Evolutionary conservation across 2,113 vertebrate species (phyloP), one percentile per base, ranked within the genome.

Genomic region (Megaceryle maxima): DNA sequence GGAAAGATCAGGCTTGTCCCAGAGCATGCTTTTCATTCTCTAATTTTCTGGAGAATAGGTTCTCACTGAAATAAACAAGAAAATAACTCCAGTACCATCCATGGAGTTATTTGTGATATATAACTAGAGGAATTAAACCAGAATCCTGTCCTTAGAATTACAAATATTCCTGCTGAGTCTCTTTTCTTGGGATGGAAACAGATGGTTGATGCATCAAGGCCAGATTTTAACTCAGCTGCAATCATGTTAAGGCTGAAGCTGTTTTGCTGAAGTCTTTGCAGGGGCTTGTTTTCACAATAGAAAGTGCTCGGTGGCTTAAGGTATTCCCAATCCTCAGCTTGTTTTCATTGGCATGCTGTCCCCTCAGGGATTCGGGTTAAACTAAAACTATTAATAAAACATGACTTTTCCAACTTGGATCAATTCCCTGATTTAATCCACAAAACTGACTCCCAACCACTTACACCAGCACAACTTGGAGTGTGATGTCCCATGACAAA

Each of bases 201-300:
- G 93, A 97, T 92, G 83, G 86, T 75, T 87, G 64, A 84, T 87
- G 72, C 57, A 94, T n/a, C 88, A 90, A 94, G 90, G 88, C 82
- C 90, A 94, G 80, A 95, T 90, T 96, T 93, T 87, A 93, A 96
- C 92, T 97, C 94, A 92, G 83, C 73, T 96, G 88, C 78, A 95
- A 72, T 75, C 90, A 64, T 64, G 73, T 37, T 88, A 95, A 88
- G 6, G 90, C 75, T 88, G 91, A 94, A 94, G 69, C 69, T 90
- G 86, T 90, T 95, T 94, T 92, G 79, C 76, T 90, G 56, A 92
- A 96, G 62, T 75, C 69, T 93, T 95, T 88, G 86, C 80, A 92
- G 77, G 80, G 80, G 7, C 77, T 94, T 88, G 43, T 91, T 92
- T 94, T 91, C 84, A 95, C 96, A 96, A 97, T 96, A 97, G 96